Evolutionary conservation across 1,140 invertebrate genomes (phyloP), one percentile per base, ranked within the genome.

Genomic region (Brachionus rubens): DNA sequence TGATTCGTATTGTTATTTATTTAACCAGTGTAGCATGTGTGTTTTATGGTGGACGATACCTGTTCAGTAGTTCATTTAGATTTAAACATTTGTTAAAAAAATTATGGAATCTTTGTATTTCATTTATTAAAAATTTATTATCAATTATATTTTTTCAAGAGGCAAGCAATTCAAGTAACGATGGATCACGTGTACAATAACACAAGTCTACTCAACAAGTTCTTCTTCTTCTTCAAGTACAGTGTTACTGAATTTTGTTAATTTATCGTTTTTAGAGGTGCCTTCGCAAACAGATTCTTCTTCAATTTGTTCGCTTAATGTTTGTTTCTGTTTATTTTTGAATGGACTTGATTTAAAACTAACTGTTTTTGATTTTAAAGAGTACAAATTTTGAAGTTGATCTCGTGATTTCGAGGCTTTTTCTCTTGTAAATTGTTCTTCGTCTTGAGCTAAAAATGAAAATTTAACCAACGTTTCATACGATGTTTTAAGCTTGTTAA

Each of bases 381-480:
- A 65, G 26, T 43, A 65, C 40, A 65, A 65, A 65, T 65, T 65
- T 65, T 65, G 59, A 43, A 65, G 21, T 65, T 65, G 59, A 43
- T 65, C 40, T 24, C 59, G 36, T 21, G 59, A 65, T 24, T 65
- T 41, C 3, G 43, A 21, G 2, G 59, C 59, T 65, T 16, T 65
- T 65, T 65, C 59, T 65, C 28, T 65, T 3, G 59, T 65, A 26
- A 65, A 65, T 41, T 65, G 59, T 43, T 65, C 59, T 43, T 65
- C 59, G 30, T 65, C 40, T 65, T 65, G 59, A 24, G 59, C 59
- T 36, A 65, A 46, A 24, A 65, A 65, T 43, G 59, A 65, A 43
- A 43, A 65, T 43, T 65, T 65, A 24, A 65, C 19, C 4, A 65
- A 65, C 24, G 59, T 65, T 43, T 65, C 59, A 12, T 65, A 65